These are phyloP conservation scores for Leptopilina clavipes DNA, from an alignment of 1,140 invertebrate genomes.

Conservation along the genomic window DNA sequence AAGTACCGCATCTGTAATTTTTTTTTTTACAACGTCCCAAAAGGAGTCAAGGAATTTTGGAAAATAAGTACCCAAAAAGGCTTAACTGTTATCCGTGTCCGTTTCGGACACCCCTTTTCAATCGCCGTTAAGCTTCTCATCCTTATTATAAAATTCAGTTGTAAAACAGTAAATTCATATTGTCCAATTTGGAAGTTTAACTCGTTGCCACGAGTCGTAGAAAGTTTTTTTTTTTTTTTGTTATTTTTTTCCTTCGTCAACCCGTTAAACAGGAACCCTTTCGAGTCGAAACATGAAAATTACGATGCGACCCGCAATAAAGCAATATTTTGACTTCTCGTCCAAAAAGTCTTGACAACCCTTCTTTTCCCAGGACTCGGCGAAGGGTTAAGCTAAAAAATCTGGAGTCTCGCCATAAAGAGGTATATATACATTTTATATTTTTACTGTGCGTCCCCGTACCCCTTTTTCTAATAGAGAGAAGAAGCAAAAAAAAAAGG, in stretches of 20 bases:
- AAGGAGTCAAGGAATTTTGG: neutral
- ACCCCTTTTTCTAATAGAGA: constrained; percentile 43
- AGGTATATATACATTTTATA: constrained; percentile 56
- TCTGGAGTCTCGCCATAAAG: constrained; percentile 57
- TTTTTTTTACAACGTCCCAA: too few relatives aligned
- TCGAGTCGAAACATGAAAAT: constrained; percentile 50
- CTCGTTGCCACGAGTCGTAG: constrained; percentile 41
- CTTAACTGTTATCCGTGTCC: constrained; percentile 8
- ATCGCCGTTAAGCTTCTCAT: constrained; percentile 6
- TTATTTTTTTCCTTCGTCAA: constrained; percentile 53
- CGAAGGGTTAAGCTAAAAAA: constrained; percentile 66
- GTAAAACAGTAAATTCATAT: constrained; percentile 23
- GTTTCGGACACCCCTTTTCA: constrained; percentile 11
- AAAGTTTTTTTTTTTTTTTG: constrained; percentile 43
- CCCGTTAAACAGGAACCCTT: constrained; percentile 61
- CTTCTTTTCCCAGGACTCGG: constrained; percentile 43
- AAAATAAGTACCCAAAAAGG: neutral
- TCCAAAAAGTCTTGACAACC: constrained; percentile 46
- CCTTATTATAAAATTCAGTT: constrained; percentile 30
- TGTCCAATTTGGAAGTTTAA: constrained; percentile 22
- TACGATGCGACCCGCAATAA: constrained; percentile 61
- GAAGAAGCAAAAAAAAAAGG: neutral
- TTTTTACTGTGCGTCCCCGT: constrained; percentile 60
- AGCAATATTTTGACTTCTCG: constrained; percentile 67
- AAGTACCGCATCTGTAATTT: constrained; percentile 18